Conservation (phyloP, 1,140 invertebrate genomes). For the Zaprionus africanus region DNA sequence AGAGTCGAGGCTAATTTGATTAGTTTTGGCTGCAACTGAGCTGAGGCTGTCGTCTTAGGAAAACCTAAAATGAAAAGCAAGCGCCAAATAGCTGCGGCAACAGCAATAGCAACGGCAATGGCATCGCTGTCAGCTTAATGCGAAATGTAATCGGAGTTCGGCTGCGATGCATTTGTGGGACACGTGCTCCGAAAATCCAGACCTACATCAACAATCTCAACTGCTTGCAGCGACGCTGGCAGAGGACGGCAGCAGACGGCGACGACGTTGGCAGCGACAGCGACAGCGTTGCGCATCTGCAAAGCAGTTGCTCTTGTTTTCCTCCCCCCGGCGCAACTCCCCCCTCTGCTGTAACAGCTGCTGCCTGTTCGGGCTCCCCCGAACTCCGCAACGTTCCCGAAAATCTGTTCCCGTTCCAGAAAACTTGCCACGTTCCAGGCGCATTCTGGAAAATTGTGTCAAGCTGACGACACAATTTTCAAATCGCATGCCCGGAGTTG, state of each 20-base stretch:
- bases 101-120: background rate
- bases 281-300: conserved; percentile 62
- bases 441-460: conserved; percentile 84
- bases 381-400: conserved; percentile 54
- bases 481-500: conserved; percentile 78
- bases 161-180: conserved; percentile 20
- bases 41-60: conserved; percentile 37
- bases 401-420: conserved; percentile 52
- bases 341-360: conserved; percentile 5
- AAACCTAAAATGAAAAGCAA: conserved; percentile 27
- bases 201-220: conserved; percentile 80
- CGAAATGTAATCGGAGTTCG: conserved; percentile 5
- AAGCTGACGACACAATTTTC: conserved; percentile 80
- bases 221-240: conserved; percentile 36
- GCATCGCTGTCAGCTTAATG: conserved; percentile 15
- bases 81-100: no score
- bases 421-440: conserved; percentile 65
- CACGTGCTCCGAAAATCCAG: conserved; percentile 83
- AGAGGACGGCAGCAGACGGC: background rate
- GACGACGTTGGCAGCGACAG: conserved; percentile 1
- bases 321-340: background rate
- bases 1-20: conserved; percentile 47
- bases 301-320: conserved; percentile 33
- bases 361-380: background rate
- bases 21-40: conserved; percentile 22